These are phyloP conservation scores for Cyprinodon tularosa DNA, from an alignment of 2,113 vertebrate genomes.

Conservation along the genomic window DNA sequence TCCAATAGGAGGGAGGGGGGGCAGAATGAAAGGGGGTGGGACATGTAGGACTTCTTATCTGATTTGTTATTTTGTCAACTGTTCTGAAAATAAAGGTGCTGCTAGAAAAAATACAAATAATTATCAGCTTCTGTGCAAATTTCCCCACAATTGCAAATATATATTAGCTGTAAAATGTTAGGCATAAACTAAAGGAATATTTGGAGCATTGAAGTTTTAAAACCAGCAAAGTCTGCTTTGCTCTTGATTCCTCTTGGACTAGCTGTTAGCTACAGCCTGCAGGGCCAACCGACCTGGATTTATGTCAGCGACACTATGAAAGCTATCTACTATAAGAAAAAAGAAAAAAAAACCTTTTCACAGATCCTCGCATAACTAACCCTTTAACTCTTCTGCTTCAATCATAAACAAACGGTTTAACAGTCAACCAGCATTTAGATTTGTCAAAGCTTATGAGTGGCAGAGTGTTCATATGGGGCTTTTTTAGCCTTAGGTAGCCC, in stretches of 20 bases:
- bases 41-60: no score
- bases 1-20: no score
- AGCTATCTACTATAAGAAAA: neutral
- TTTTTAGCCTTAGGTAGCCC: conserved; percentile 34
- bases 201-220: neutral
- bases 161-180: neutral
- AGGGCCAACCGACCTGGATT: neutral
- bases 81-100: no score
- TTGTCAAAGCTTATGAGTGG: conserved; percentile 37
- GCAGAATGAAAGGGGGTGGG: no score
- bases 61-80: no score
- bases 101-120: no score
- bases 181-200: neutral
- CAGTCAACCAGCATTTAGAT: conserved; percentile 29
- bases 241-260: neutral
- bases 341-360: neutral
- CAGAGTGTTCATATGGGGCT: conserved; percentile 24
- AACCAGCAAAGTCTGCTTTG: neutral
- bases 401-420: conserved; percentile 42
- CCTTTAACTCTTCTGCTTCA: conserved; percentile 9
- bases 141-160: neutral
- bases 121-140: neutral
- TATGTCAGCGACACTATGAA: neutral
- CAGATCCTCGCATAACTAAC: neutral
- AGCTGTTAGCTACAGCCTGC: neutral